A percentile compares a stretch with the other conserved stretches of the same genome.
phyloP scores from a whole-genome alignment of 2,113 vertebrate species.

The Enhydra lutris region DNA sequence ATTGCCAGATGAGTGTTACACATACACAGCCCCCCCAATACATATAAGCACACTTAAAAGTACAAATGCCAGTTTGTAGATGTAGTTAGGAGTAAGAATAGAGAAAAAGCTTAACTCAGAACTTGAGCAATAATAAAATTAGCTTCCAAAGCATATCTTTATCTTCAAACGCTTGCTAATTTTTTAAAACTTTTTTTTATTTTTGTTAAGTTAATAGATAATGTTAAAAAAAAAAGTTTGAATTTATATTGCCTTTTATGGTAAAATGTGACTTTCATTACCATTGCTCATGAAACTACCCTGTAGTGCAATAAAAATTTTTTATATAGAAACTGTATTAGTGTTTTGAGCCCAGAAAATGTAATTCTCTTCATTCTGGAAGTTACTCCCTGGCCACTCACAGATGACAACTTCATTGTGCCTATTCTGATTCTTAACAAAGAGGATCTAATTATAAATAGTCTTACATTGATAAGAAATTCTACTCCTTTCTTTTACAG shows the following conservation, averaged over 20 bases:
- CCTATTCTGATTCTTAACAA: background rate
- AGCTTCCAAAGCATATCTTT: background rate
- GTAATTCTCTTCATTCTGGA: background rate
- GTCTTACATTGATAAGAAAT: background rate
- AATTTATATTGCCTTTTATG: background rate
- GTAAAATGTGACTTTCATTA: background rate
- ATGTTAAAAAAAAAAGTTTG: background rate
- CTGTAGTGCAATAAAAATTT: background rate
- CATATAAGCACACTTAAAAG: background rate
- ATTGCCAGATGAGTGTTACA: background rate
- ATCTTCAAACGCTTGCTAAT: background rate
- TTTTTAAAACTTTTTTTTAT: background rate
- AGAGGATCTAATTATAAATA: background rate
- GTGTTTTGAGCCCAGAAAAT: background rate
- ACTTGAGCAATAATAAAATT: background rate
- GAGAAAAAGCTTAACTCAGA: background rate
- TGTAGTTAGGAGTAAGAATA: background rate
- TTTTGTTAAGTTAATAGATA: background rate
- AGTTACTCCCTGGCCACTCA: background rate
- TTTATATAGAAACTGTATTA: background rate
- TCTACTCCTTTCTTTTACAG: background rate
- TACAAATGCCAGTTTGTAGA: background rate
- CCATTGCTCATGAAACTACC: background rate
- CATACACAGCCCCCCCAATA: fast-evolving
- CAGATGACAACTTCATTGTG: background rate